Evolutionary conservation across 1,140 invertebrate genomes (phyloP), one percentile per base, ranked within the genome.

Genomic region (Drosophila repletoides): DNA sequence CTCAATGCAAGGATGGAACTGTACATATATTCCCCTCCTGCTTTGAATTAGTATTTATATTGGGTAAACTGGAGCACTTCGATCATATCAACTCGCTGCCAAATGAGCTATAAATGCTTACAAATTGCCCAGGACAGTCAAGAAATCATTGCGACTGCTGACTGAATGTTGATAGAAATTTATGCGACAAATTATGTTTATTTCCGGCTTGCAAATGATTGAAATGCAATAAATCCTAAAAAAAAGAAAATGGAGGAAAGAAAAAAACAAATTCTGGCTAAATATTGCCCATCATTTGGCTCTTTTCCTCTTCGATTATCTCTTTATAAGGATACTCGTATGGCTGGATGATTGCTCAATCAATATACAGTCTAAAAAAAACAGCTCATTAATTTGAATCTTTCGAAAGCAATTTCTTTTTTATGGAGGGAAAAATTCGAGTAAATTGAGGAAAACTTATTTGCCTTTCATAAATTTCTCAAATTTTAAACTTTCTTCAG

Each of bases 81-180:
- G 64, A 58, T 58, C 73, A 69, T 72, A 77, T 74, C 79, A 46
- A 71, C 65, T 74, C 55, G 51, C 72, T 84, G 75, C 56, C 79
- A 83, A 84, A 83, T 84, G 79, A 74, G 65, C 79, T 74, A 79
- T 84, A 84, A 83, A 74, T 68, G 79, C 59, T 52, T 40, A 74
- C 79, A 83, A 83, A 84, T 83, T 84, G 70, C 33, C 56, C 34
- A 7, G 49, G 14, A 21, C 26, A 26, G 15, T 28, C 26, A 36
- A 29, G 29, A 61, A 61, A 46, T 53, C 38, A 24, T 3, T n/a
- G 21, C 61, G 55, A 58, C 52, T 29, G 15, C 24, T 21, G 46
- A 5, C 40, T 59, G 48, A 24, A 40, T 49, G n/a, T 33, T 48
- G 68, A 60, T 55, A 49, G 36, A 68, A 48, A 72, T 68, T 72